These are phyloP conservation scores for Struthidea cinerea DNA, from an alignment of 2,113 vertebrate genomes.

Conservation along the genomic window DNA sequence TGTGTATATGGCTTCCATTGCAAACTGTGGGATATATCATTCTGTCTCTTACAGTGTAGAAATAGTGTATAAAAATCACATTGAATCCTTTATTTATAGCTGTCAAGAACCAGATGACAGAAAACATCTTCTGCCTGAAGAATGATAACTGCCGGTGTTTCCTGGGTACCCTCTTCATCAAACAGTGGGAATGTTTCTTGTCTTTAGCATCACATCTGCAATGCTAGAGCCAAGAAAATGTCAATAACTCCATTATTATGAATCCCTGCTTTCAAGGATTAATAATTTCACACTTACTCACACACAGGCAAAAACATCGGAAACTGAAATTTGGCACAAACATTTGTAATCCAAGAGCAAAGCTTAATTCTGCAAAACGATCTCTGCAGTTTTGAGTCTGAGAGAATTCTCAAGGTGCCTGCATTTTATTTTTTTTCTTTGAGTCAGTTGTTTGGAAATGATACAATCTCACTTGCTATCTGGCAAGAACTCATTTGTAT, in stretches of 20 bases:
- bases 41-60: not conserved
- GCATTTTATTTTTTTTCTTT: not conserved
- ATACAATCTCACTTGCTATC: not conserved
- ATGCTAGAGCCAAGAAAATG: not conserved
- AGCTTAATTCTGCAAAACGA: not conserved
- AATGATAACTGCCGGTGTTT: slow-evolving; percentile 6
- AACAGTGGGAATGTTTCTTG: not conserved
- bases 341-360: slow-evolving; percentile 15
- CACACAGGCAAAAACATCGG: not conserved
- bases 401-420: not conserved
- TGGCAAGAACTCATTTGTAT: slow-evolving; percentile 3
- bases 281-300: slow-evolving; percentile 3
- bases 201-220: slow-evolving; percentile 27
- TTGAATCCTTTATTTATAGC: slow-evolving; percentile 6
- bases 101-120: slow-evolving; percentile 21
- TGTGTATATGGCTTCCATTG: not conserved
- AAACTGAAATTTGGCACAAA: slow-evolving; percentile 7
- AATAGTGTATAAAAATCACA: not conserved
- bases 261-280: slow-evolving; percentile 14
- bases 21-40: not conserved
- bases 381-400: not conserved
- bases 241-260: not conserved
- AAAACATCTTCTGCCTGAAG: slow-evolving; percentile 14
- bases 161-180: slow-evolving; percentile 10
- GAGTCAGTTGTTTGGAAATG: slow-evolving; percentile 5